Base-by-base conservation (phyloP, 2,888 invertebrate genomes). In the Criorhina ranunculi region DNA sequence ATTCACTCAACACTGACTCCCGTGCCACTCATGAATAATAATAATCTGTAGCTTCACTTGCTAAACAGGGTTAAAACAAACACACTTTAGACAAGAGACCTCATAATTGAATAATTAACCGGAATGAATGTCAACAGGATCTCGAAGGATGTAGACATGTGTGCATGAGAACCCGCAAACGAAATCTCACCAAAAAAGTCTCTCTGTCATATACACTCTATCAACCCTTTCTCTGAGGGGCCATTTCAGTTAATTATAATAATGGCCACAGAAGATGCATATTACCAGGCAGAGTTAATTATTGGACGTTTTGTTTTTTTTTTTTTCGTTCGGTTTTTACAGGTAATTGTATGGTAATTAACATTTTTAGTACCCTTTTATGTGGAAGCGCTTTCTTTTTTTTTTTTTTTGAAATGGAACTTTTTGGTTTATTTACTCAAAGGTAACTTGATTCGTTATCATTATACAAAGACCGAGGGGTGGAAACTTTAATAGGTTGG, bases 41-140 rank as follows among this genome's bases (percentile, higher is more conserved):
- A 69, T 40, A 51, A 69, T 69, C 17, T 31, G 31, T 53, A 31
- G 67, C 75, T 55, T 62, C 49, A 40, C 53, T 80, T 80, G 75
- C 31, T 67, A 75, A 42, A 51, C 9, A 40, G 42, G 33, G 55
- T 57, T 44, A 12, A 57, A 57, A 44, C 40, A 80, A 75, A 75
- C 62, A 69, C 55, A 33, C 15, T 49, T 57, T 24, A 35, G 29
- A 67, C 46, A 55, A 55, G 60, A 69, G 53, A 67, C 44, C 19
- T 55, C 67, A 64, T 82, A 77, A 77, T 70, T 82, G 70, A 82
- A 82, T 82, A 77, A 82, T 77, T 82, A 77, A 81, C 46, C 70
- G 44, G 17, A 77, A 70, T 60, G 37, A 70, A 66, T 77, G 70
- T 82, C 77, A 77, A 64, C 62, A 44, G 11, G 35, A 73, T 64